Base-by-base conservation (phyloP, 2,888 invertebrate species). In the Pristionchus maxplancki region DNA sequence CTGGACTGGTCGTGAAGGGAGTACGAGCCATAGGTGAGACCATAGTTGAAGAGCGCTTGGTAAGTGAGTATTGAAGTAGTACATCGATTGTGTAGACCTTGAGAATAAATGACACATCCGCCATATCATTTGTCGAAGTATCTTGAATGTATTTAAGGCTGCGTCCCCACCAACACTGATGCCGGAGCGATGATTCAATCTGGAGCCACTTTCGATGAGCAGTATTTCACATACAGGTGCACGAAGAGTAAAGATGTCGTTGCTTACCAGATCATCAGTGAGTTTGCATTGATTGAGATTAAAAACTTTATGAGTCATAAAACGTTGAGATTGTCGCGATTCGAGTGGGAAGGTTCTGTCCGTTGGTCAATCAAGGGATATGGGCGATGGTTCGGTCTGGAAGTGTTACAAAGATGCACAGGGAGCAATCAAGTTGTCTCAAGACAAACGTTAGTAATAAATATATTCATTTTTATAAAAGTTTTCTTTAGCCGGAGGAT, bases 181-280 rank as follows among this genome's bases (percentile, higher is more conserved):
- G n/a, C 17, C 31, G 88, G 78, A 17, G 81, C 50, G n/a, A 58
- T 88, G 88, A 88, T 88, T 37, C n/a, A 88, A 20, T 53, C 88
- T 28, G 88, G 88, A 15, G 28, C 37, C 9, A 81, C 24, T 8
- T 78, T 44, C 81, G 44, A 88, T 44, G 88, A 88, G 81, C 11
- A 58, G 31, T 88, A 88, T 24, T 88, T 88, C 88, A 88, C 88
- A 8, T 88, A 88, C 28, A 37, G 48, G 2, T 88, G 88, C 44
- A 28, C 24, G 0, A 53, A 81, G 88, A 62, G n/a, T 28, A 62
- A 40, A 53, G 81, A 81, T 8, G 78, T 81, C 11, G 58, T 88
- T 15, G 9, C 78, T 4, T 88, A 88, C 28, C 37, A 78, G n/a
- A 88, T 88, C 1, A 78, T 78, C n/a, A 88, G 88, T 88, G 17